Evolutionary conservation across 2,113 vertebrate genomes (phyloP).

Genomic region (Okapia johnstoni): DNA sequence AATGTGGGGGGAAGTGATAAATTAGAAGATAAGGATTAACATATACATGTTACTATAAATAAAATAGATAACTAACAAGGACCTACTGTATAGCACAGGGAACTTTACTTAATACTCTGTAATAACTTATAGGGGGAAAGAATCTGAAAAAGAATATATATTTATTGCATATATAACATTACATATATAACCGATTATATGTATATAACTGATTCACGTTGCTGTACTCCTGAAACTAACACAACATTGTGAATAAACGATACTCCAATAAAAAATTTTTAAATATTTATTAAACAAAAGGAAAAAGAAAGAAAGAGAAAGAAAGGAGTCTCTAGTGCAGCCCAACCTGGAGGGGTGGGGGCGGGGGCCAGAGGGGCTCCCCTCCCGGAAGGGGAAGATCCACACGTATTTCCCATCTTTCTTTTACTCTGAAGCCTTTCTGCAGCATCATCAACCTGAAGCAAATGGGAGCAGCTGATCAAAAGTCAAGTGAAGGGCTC

Average conservation of each 20-base stretch:
- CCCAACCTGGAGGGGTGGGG: too few relatives aligned
- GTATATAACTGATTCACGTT: not conserved
- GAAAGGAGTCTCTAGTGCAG: not conserved
- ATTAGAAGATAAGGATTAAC: not conserved
- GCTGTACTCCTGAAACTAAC: not conserved
- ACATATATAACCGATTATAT: not conserved
- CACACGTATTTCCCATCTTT: fast-evolving
- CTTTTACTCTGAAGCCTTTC: not conserved
- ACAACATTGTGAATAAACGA: not conserved
- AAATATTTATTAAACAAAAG: not conserved
- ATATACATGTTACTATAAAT: not conserved
- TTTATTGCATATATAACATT: not conserved
- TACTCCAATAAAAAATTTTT: not conserved
- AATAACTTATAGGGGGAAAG: not conserved
- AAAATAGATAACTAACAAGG: not conserved
- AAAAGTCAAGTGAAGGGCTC: too few relatives aligned
- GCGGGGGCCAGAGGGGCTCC: fast-evolving
- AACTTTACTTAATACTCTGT: not conserved
- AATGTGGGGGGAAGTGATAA: not conserved
- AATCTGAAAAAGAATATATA: not conserved
- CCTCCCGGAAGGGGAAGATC: fast-evolving
- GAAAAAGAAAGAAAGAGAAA: not conserved
- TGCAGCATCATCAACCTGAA: not conserved
- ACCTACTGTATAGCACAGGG: not conserved
- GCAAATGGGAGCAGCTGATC: not conserved